Conservation (phyloP, 2,888 invertebrate genomes). For the Agrilus cyanescens region DNA sequence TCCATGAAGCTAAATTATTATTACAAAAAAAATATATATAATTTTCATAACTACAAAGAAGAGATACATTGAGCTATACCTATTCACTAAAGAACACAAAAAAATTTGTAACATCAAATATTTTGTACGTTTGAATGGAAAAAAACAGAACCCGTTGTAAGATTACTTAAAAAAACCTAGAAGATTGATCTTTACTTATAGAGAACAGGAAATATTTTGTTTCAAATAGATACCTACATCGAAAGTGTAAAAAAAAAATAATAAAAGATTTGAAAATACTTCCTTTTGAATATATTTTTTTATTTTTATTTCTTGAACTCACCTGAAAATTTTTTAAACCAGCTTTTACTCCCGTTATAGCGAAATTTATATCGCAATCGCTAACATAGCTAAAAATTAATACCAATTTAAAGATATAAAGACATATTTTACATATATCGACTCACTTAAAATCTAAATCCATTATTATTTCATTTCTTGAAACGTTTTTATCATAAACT, state of each 20-base stretch:
- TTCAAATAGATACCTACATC: too few species aligned
- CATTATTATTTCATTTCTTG: slow-evolving; percentile 91
- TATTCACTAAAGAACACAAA: too few species aligned
- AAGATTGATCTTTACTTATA: too few species aligned
- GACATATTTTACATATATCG: neutral
- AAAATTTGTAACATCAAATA: too few species aligned
- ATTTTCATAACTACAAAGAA: too few species aligned
- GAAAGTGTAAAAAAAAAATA: too few species aligned
- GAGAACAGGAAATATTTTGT: too few species aligned
- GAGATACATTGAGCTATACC: too few species aligned
- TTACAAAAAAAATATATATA: slow-evolving; percentile 12
- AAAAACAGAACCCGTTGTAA: too few species aligned
- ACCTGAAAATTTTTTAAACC: slow-evolving; percentile 76
- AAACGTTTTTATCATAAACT: slow-evolving; percentile 89
- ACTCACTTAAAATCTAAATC: slow-evolving; percentile 90
- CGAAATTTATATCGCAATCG: slow-evolving; percentile 90
- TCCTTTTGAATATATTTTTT: neutral
- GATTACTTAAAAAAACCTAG: too few species aligned
- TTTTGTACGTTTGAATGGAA: too few species aligned
- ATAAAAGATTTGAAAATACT: too few species aligned
- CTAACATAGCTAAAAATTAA: slow-evolving; percentile 72
- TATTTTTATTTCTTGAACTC: slow-evolving; percentile 9
- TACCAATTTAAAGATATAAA: slow-evolving; percentile 8
- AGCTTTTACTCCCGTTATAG: slow-evolving; percentile 69
- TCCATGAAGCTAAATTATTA: slow-evolving; percentile 64